Evolutionary conservation across 1,140 invertebrate species (phyloP), one percentile per base, ranked within the genome.

Genomic region (Nixonia krombeini): DNA sequence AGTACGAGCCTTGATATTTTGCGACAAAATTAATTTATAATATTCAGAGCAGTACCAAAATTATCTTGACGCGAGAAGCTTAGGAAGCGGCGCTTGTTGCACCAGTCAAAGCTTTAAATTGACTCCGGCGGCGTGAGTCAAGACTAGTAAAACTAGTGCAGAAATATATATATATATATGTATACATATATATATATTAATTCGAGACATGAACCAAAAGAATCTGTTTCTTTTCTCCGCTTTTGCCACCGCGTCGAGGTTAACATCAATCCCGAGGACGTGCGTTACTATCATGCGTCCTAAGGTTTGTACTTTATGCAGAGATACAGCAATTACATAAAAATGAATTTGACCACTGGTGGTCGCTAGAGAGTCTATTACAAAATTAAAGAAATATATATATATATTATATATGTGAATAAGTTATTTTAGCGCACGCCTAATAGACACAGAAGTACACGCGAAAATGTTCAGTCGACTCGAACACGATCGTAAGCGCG

Each of bases 401-500:
- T 55, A 58, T 37, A 26, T 52, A 53, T 57, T 62, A 61, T 52
- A 53, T 57, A 65, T 64, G 71, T 68, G 63, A 61, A 72, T 71
- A 78, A 73, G 33, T 73, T 75, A 70, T 73, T 71, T 75, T 73
- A 76, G 63, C 55, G 65, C 73, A 73, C 55, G 74, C 71, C 74
- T 76, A 74, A 72, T 53, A 55, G 41, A 61, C 50, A 57, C 35
- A 53, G 21, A 52, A 35, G 13, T 21, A 21, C 21, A 21, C 21
- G 21, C 33, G 12, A 5, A 13, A 12, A 13, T 23, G 29, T 28
- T 49, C 26, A 16, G 44, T 51, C 49, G 41, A 63, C 44, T 57
- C 12, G 26, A 45, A 15, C 35, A 49, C 40, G 26, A 52, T 33
- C 40, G 40, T 17, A 38, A 21, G n/a, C 35, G 44, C 45, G 33